A percentile compares a stretch with the other conserved stretches of the same genome.
phyloP scores from a whole-genome alignment of 2,888 invertebrate genomes.

The Aromia moschata region DNA sequence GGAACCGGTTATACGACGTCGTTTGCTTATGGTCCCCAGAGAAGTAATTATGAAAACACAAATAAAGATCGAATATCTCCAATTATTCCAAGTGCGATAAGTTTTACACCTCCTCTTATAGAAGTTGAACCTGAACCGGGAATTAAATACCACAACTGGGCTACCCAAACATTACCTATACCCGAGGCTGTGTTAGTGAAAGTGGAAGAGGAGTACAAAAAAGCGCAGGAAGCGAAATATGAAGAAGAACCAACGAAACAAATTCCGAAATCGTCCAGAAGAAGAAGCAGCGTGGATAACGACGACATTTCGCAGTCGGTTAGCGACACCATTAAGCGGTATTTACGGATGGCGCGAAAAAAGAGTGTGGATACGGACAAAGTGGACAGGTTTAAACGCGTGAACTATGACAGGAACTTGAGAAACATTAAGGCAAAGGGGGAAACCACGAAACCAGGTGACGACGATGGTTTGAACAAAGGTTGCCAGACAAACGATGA shows the following conservation, averaged over 20 bases:
- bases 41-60: constrained; percentile 37
- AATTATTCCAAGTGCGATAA: constrained; percentile 4
- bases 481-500: constrained; percentile 81
- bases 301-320: constrained; percentile 88
- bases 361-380: constrained; percentile 85
- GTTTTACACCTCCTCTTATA: constrained; percentile 71
- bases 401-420: constrained; percentile 87
- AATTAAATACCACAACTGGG: constrained; percentile 59
- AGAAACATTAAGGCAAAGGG: constrained; percentile 84
- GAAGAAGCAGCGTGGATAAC: constrained; percentile 83
- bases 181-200: constrained; percentile 66
- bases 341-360: constrained; percentile 86
- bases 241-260: constrained; percentile 55
- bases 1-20: constrained; percentile 48
- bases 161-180: constrained; percentile 72
- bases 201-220: constrained; percentile 64
- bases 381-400: constrained; percentile 83
- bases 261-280: constrained; percentile 58
- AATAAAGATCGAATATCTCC: not conserved
- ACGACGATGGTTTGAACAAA: constrained; percentile 80
- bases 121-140: constrained; percentile 73
- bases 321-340: constrained; percentile 86
- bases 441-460: constrained; percentile 77
- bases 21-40: constrained; percentile 36
- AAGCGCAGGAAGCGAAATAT: constrained; percentile 60